phyloP scores from a whole-genome alignment of 2,888 invertebrate genomes.

The Pandemis cinnamomeana region DNA sequence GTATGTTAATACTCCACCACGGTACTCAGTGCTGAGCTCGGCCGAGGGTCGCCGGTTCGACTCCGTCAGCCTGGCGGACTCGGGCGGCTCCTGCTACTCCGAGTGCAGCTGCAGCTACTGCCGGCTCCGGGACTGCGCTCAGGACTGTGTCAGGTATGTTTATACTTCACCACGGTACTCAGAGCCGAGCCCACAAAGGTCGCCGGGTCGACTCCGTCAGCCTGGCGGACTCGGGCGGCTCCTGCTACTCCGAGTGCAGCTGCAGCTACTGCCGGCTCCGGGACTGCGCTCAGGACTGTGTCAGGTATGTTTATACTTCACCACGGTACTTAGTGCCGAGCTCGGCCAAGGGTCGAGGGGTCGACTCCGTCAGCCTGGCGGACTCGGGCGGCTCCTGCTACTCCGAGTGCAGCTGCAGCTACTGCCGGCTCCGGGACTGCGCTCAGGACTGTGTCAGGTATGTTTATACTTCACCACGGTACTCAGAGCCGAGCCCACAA shows the following conservation, averaged over 20 bases:
- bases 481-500: conserved; percentile 72
- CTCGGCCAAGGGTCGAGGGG: too few species aligned
- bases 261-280: conserved; percentile 85
- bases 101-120: conserved; percentile 86
- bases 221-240: too few species aligned
- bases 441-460: conserved; percentile 79
- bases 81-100: conserved; percentile 85
- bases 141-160: too few species aligned
- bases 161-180: too few species aligned
- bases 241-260: too few species aligned
- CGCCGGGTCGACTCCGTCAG: too few species aligned
- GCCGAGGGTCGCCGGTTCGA: conserved; percentile 67
- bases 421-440: conserved; percentile 82
- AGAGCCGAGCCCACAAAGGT: too few species aligned
- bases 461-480: conserved; percentile 49
- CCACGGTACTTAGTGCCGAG: conserved; percentile 57
- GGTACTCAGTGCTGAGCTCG: conserved; percentile 74
- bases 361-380: too few species aligned
- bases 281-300: too few species aligned
- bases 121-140: conserved; percentile 78
- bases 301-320: conserved; percentile 57
- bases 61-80: conserved; percentile 74
- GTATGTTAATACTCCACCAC: conserved; percentile 47
- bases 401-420: conserved; percentile 86
- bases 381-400: too few species aligned